Evolutionary conservation across 1,140 invertebrate genomes (phyloP).

Genomic region (Drosophila ficusphila): DNA sequence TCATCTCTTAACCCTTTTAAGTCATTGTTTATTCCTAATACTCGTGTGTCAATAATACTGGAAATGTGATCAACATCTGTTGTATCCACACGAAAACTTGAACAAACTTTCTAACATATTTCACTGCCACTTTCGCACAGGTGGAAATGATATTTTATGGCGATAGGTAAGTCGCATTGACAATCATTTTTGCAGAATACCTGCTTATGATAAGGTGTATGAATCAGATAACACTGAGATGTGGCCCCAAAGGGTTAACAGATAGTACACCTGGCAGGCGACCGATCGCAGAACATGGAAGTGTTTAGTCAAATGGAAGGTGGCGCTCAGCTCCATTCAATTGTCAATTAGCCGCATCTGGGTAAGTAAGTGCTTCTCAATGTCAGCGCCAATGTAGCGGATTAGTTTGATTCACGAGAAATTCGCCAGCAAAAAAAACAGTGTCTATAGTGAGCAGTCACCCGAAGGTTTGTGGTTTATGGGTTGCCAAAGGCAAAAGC

Average conservation of each 20-base stretch:
- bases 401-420: constrained; percentile 48
- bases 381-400: constrained; percentile 51
- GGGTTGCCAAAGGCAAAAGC: constrained; percentile 26
- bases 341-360: constrained; percentile 53
- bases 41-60: too few relatives aligned
- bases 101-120: not conserved
- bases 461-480: constrained; percentile 72
- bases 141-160: too few relatives aligned
- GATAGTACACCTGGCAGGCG: not conserved
- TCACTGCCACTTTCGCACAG: too few relatives aligned
- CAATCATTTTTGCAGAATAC: too few relatives aligned
- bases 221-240: too few relatives aligned
- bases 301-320: not conserved
- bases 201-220: too few relatives aligned
- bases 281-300: constrained; percentile 28
- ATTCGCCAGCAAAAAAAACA: constrained; percentile 27
- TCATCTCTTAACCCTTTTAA: constrained; percentile 8
- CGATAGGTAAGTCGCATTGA: too few relatives aligned
- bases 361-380: constrained; percentile 60
- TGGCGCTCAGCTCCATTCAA: constrained; percentile 60
- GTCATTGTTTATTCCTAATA: not conserved
- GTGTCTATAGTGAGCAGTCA: constrained; percentile 37
- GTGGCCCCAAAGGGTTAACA: not conserved
- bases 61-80: too few relatives aligned
- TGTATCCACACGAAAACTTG: too few relatives aligned